phyloP scores from a whole-genome alignment of 2,797 vertebrate species.

The Eidolon dupreanum region DNA sequence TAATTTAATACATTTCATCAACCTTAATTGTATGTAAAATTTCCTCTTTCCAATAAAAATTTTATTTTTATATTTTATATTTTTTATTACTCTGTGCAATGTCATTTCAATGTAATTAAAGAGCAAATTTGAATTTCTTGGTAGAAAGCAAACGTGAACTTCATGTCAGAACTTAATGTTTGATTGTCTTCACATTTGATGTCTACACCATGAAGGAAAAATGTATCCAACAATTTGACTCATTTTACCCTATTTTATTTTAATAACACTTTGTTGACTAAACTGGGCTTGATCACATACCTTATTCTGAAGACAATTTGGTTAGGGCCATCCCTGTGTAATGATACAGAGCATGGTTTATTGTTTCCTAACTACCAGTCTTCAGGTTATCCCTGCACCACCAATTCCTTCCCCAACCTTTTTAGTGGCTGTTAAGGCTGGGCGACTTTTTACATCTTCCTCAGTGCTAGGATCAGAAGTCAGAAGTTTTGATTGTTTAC shows the following conservation, averaged over 20 bases:
- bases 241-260: conserved; percentile 29
- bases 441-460: neutral
- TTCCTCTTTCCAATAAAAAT: conserved; percentile 41
- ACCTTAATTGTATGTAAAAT: neutral
- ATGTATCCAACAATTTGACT: neutral
- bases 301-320: neutral
- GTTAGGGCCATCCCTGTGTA: neutral
- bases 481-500: neutral
- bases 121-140: conserved; percentile 46
- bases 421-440: neutral
- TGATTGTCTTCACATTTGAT: neutral
- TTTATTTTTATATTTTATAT: conserved; percentile 62
- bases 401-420: neutral
- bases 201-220: neutral
- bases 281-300: neutral
- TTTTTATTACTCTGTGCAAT: conserved; percentile 1
- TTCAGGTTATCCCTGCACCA: neutral
- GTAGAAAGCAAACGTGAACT: neutral
- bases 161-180: neutral
- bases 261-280: neutral
- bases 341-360: neutral
- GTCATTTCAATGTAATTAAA: conserved; percentile 32
- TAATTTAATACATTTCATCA: conserved; percentile 43
- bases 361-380: neutral
- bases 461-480: neutral